phyloP scores from a whole-genome alignment of 2,888 invertebrate genomes.

The Eledona agricola region DNA sequence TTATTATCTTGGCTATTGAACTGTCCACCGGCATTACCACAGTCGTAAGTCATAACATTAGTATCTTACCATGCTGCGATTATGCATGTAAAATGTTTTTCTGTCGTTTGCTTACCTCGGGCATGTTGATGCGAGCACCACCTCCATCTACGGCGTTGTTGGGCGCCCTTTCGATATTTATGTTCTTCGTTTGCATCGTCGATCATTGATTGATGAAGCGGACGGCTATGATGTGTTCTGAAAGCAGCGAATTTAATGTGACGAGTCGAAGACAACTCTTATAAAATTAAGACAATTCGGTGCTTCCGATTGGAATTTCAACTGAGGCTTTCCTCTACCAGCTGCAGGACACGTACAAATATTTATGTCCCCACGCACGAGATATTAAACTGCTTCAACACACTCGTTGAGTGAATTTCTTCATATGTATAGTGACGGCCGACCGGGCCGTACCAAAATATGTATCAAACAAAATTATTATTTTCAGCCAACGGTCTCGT shows the following conservation, averaged over 20 bases:
- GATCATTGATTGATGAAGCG: conserved; percentile 18
- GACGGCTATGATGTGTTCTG: conserved; percentile 19
- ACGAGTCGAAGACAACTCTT: no score
- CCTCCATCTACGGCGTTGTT: conserved; percentile 37
- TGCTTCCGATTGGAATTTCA: no score
- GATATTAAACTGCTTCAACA: no score
- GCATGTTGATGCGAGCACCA: conserved; percentile 24
- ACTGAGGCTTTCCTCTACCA: no score
- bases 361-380: no score
- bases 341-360: no score
- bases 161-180: conserved; percentile 67
- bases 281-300: no score
- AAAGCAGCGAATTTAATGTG: conserved; percentile 24
- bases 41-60: conserved; percentile 18
- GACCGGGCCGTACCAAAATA: no score
- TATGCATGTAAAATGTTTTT: conserved; percentile 11
- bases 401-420: no score
- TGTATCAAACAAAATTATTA: no score
- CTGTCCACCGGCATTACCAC: conserved; percentile 27
- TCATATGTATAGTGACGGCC: no score
- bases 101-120: conserved; percentile 31
- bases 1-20: conserved; percentile 24
- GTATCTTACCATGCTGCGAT: conserved; percentile 14
- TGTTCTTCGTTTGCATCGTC: conserved; percentile 72
- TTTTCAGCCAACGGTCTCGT: no score